phyloP scores from a whole-genome alignment of 1,140 invertebrate species.

The Stegodyphus dumicola region DNA sequence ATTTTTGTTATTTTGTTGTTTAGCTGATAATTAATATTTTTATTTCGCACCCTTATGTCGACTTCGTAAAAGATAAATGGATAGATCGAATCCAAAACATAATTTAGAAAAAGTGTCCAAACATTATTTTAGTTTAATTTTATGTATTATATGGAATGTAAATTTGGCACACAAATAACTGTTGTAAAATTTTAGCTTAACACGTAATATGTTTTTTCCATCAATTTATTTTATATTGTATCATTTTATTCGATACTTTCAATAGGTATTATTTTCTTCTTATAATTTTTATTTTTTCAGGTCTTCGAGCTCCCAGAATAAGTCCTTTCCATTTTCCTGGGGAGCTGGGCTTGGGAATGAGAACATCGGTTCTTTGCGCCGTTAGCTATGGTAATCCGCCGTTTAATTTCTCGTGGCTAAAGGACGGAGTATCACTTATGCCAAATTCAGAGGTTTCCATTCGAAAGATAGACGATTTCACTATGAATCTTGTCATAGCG shows the following conservation, averaged over 20 bases:
- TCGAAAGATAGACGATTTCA: slow-evolving; percentile 65
- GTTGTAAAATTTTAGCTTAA: too few species aligned
- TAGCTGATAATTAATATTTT: too few species aligned
- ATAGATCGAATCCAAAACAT: too few species aligned
- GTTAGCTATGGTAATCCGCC: slow-evolving; percentile 62
- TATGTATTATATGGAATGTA: too few species aligned
- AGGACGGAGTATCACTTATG: slow-evolving; percentile 34
- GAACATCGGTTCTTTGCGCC: slow-evolving; percentile 71
- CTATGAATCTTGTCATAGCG: slow-evolving; percentile 64
- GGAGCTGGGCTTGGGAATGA: slow-evolving; percentile 77
- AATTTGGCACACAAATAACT: too few species aligned
- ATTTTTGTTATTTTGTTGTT: too few species aligned
- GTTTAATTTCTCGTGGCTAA: slow-evolving; percentile 62
- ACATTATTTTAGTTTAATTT: too few species aligned
- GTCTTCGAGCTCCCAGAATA: slow-evolving; percentile 42
- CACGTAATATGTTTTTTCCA: too few species aligned
- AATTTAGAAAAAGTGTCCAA: too few species aligned
- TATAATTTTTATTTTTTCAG: not conserved
- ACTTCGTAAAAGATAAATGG: too few species aligned
- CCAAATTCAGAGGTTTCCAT: not conserved
- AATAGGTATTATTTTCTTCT: not conserved
- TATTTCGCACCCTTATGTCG: too few species aligned
- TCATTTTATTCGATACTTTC: not conserved
- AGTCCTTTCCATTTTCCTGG: slow-evolving; percentile 59
- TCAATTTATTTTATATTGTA: too few species aligned